Percentiles rank a stretch among this genome's conserved stretches.
These are phyloP conservation scores for Platerodrilus igneus DNA, from an alignment of 2,888 invertebrate genomes.

Conservation along the genomic window DNA sequence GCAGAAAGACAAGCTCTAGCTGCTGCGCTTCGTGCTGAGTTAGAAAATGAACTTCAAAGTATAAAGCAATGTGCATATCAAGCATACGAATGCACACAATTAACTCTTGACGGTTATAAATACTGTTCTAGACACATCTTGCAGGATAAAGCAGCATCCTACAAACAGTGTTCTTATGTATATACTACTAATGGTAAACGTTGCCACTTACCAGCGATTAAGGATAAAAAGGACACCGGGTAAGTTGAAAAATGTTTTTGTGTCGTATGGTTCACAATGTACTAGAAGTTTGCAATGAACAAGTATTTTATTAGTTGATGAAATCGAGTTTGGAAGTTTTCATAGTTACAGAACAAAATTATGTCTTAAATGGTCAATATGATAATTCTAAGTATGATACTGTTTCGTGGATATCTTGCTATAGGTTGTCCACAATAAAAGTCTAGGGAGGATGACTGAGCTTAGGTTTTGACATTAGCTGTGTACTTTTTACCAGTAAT, in stretches of 20 bases:
- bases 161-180: constrained; percentile 71
- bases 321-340: too few species aligned
- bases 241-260: constrained; percentile 43
- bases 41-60: constrained; percentile 59
- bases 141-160: constrained; percentile 78
- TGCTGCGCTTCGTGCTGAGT: constrained; percentile 47
- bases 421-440: too few species aligned
- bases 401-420: too few species aligned
- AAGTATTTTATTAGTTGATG: constrained; percentile 4
- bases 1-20: constrained; percentile 28
- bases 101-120: constrained; percentile 65
- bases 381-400: too few species aligned
- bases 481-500: too few species aligned
- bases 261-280: constrained; percentile 3
- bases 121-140: constrained; percentile 82
- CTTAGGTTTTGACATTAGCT: too few species aligned
- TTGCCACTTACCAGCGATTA: constrained; percentile 73
- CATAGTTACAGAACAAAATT: too few species aligned
- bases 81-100: constrained; percentile 62
- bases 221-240: constrained; percentile 66
- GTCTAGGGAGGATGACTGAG: too few species aligned
- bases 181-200: constrained; percentile 64
- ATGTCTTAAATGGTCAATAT: too few species aligned
- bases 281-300: not conserved
- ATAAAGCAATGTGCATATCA: constrained; percentile 59